Percentiles rank a stretch among this genome's conserved stretches.
Evolutionary conservation across 1,140 invertebrate species (phyloP).

Genomic region (Antheraea pernyi): DNA sequence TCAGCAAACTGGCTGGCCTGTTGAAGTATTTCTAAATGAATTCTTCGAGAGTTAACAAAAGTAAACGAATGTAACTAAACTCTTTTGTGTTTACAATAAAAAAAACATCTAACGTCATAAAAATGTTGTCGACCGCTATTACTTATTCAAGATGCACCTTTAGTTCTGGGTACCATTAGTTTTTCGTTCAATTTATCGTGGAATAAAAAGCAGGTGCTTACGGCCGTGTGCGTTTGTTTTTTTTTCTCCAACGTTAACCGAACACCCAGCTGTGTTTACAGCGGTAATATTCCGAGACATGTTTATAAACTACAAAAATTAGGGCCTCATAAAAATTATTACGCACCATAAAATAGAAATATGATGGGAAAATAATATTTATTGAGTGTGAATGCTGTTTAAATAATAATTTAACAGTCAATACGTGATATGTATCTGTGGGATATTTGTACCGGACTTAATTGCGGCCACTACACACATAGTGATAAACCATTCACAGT

Average conservation of each 20-base stretch:
- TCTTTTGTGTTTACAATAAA: background rate
- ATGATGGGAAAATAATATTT: background rate
- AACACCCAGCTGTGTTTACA: background rate
- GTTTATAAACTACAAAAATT: slow-evolving; percentile 5
- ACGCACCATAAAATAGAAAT: background rate
- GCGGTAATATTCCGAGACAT: background rate
- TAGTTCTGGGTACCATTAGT: slow-evolving; percentile 9
- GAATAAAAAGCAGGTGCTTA: slow-evolving; percentile 9
- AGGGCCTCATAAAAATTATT: slow-evolving; percentile 1
- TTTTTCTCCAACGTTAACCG: background rate
- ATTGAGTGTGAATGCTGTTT: background rate
- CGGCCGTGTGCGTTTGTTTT: background rate
- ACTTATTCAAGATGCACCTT: slow-evolving; percentile 14
- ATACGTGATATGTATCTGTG: too few relatives aligned
- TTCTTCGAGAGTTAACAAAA: background rate
- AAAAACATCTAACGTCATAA: background rate
- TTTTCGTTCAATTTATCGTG: slow-evolving; percentile 11
- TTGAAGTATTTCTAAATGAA: too few relatives aligned
- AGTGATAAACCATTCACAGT: too few relatives aligned
- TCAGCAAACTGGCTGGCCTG: too few relatives aligned
- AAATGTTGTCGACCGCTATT: slow-evolving; percentile 6
- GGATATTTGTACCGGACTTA: too few relatives aligned
- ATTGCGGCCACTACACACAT: too few relatives aligned
- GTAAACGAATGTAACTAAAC: background rate
- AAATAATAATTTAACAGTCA: too few relatives aligned